Evolutionary conservation across 2,113 vertebrate genomes (phyloP).

Genomic region (Lathamus discolor): DNA sequence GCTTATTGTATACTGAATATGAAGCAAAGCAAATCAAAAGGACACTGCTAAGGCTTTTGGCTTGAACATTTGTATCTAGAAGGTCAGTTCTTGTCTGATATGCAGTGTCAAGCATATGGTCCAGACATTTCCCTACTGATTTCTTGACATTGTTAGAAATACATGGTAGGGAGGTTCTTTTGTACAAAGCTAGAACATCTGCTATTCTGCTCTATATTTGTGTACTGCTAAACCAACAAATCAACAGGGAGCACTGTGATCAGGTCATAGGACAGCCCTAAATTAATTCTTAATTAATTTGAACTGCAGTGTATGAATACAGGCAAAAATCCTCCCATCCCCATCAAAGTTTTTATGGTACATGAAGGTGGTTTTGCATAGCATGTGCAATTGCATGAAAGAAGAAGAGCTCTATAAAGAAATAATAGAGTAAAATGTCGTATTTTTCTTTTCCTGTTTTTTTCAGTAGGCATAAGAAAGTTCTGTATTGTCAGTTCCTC

Average conservation of each 20-base stretch:
- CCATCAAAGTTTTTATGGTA: neutral
- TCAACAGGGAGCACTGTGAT: neutral
- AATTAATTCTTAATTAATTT: neutral
- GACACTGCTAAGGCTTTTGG: neutral
- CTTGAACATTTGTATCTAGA: neutral
- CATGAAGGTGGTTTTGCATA: neutral
- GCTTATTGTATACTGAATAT: neutral
- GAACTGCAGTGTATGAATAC: neutral
- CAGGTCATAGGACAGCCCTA: neutral
- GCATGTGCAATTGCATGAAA: neutral
- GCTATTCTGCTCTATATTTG: neutral
- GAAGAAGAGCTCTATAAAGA: neutral
- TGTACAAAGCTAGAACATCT: neutral
- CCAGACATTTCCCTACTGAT: neutral
- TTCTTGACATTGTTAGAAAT: neutral
- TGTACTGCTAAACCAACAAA: neutral
- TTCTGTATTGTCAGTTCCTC: neutral
- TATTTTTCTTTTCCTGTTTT: neutral
- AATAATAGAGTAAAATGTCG: neutral
- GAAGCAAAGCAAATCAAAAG: constrained; percentile 27
- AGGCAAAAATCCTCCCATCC: neutral
- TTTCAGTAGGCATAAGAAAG: neutral
- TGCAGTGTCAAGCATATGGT: neutral
- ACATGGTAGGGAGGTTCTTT: neutral
- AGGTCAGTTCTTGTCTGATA: neutral